Conservation (phyloP, 2,113 vertebrate species). For the Acanthochromis polyacanthus region DNA sequence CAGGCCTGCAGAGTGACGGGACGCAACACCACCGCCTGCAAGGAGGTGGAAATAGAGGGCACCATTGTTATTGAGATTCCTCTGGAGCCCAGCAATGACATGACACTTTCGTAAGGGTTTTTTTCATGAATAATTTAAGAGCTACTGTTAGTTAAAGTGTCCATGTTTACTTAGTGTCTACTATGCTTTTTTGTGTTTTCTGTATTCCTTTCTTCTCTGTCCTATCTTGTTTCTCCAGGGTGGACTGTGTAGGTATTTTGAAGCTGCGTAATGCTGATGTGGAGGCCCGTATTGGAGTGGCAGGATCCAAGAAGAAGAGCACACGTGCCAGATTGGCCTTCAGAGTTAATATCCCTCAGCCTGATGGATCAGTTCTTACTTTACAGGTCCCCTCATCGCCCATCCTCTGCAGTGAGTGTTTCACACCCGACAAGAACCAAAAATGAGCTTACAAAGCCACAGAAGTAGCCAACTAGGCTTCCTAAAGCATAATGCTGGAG, state of each 20-base stretch:
- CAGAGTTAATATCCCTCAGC: slow-evolving; percentile 92
- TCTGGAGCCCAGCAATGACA: slow-evolving; percentile 94
- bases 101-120: slow-evolving; percentile 94
- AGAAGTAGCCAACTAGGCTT: not conserved
- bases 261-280: slow-evolving; percentile 98
- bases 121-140: not conserved
- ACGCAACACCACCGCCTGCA: slow-evolving; percentile 97
- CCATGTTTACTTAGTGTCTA: not conserved
- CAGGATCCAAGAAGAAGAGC: slow-evolving; percentile 99
- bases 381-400: slow-evolving; percentile 95
- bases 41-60: slow-evolving; percentile 97
- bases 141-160: not conserved
- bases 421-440: not conserved
- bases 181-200: not conserved
- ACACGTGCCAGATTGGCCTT: slow-evolving; percentile 97
- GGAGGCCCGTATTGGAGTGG: slow-evolving; percentile 97
- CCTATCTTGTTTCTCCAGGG: slow-evolving; percentile 80
- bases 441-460: not conserved
- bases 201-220: not conserved
- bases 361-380: slow-evolving; percentile 92
- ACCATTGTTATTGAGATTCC: slow-evolving; percentile 98
- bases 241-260: slow-evolving; percentile 98
- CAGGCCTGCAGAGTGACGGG: slow-evolving; percentile 98
- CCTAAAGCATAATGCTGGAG: not conserved
- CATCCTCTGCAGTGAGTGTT: slow-evolving; percentile 96